These are phyloP conservation scores for Amblyopsis hoosieri DNA, from an alignment of 2,797 vertebrate species.

Conservation along the genomic window DNA sequence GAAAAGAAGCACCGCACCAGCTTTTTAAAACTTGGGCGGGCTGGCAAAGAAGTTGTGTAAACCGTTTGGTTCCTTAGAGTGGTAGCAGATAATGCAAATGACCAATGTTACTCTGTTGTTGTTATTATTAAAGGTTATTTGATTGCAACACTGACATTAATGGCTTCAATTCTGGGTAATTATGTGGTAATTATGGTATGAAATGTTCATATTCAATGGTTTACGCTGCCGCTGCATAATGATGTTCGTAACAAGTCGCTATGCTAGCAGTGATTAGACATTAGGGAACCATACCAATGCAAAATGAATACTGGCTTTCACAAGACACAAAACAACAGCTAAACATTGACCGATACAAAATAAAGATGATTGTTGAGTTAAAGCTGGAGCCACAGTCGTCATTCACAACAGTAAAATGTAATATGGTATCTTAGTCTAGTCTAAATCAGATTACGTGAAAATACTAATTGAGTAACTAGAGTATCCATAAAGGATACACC, in stretches of 20 bases:
- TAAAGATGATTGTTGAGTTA: no score
- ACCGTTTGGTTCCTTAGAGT: constrained; percentile 11
- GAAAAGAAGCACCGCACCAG: constrained; percentile 13
- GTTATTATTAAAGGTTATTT: background rate
- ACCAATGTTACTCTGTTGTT: background rate
- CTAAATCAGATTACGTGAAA: no score
- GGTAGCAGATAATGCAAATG: no score
- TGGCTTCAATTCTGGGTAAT: background rate
- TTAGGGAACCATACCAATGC: constrained; percentile 22
- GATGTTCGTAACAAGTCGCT: background rate
- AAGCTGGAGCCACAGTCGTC: background rate
- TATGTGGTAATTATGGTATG: background rate
- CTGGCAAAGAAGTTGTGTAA: constrained; percentile 19
- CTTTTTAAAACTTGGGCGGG: constrained; percentile 17
- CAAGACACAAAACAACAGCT: background rate
- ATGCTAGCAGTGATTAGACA: constrained; percentile 5
- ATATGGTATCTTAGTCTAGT: no score
- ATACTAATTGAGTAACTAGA: no score
- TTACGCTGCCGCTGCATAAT: constrained; percentile 1
- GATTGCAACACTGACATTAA: constrained; percentile 1
- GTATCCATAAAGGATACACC: background rate
- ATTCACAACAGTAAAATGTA: no score
- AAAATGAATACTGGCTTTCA: background rate
- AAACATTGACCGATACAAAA: no score
- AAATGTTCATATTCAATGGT: background rate